Evolutionary conservation across 2,888 invertebrate genomes (phyloP), one percentile per base, ranked within the genome.

Genomic region (Mythimna lalbum): DNA sequence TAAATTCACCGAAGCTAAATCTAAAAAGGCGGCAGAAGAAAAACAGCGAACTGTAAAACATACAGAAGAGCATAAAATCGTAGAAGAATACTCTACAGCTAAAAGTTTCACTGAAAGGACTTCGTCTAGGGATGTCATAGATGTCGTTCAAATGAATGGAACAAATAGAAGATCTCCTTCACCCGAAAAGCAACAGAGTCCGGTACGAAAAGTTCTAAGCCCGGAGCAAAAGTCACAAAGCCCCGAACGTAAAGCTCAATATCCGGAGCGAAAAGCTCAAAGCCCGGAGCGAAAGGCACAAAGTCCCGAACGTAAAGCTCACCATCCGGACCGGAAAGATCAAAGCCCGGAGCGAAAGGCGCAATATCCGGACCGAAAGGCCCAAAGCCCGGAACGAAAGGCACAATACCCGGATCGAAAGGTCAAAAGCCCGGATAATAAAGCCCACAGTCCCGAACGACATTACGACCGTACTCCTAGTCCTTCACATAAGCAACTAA

Each of bases 91-190:
- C 36, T 84, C 90, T 2, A 84, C 89, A 27, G 81, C 87, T 2
- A 88, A 90, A 73, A 90, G 73, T 61, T 85, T 89, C 21, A 89
- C 90, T 4, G 92, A 94, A 63, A 89, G 91, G 56, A 91, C 90
- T 27, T 89, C 92, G 14, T 93, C 95, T 2, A 92, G 90, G 65
- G 94, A 94, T 43, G 83, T 87, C 0, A 92, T 93, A 66, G 94
- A 95, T 71, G 73, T 90, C 0, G 77, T 88, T 17, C 89, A 91
- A 56, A 67, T 89, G 2, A 95, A 94, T 63, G 93, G 93, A 1
- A 64, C 63, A 5, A 93, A 66, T 52, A 83, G 91, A 66, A 88
- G 93, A 36, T 90, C 94, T n/a, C 89, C 90, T 5, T 94, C 94
- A 0, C 94, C 93, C 4, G 91, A 90, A 68, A 93, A 91, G 74